A percentile compares a stretch with the other conserved stretches of the same genome.
Conservation (phyloP, 2,797 vertebrate genomes). For the Vultur gryphus region DNA sequence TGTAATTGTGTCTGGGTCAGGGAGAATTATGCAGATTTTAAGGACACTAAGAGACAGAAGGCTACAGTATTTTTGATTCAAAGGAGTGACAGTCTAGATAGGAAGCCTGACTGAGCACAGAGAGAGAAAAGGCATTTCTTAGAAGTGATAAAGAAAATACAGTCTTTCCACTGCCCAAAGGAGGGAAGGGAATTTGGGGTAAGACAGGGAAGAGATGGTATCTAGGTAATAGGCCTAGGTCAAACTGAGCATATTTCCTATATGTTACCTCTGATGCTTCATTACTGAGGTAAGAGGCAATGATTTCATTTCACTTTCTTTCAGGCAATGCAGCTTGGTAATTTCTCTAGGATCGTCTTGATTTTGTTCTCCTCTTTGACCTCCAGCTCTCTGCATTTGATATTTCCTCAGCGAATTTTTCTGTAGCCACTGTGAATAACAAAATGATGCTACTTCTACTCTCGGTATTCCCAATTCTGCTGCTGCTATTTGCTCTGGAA, state of each 20-base stretch:
- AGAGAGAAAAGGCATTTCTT: neutral
- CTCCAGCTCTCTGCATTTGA: neutral
- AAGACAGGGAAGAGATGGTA: neutral
- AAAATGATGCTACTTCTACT: neutral
- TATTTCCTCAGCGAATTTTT: neutral
- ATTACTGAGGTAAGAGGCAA: neutral
- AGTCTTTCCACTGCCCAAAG: neutral
- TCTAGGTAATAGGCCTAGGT: neutral
- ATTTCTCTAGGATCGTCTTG: neutral
- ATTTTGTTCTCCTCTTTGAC: neutral
- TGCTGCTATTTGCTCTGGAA: slow-evolving; percentile 20
- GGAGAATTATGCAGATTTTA: neutral
- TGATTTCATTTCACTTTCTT: neutral
- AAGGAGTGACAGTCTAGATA: neutral
- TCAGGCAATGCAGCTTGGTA: neutral
- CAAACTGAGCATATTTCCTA: neutral
- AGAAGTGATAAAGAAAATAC: neutral
- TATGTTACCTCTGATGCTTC: neutral
- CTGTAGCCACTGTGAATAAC: neutral
- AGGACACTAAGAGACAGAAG: neutral
- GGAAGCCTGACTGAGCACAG: neutral
- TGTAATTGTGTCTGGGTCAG: neutral
- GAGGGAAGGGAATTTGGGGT: neutral
- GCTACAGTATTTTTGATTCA: neutral
- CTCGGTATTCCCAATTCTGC: neutral